Evolutionary conservation across 2,113 vertebrate genomes (phyloP).

Genomic region (Desmodus rotundus): DNA sequence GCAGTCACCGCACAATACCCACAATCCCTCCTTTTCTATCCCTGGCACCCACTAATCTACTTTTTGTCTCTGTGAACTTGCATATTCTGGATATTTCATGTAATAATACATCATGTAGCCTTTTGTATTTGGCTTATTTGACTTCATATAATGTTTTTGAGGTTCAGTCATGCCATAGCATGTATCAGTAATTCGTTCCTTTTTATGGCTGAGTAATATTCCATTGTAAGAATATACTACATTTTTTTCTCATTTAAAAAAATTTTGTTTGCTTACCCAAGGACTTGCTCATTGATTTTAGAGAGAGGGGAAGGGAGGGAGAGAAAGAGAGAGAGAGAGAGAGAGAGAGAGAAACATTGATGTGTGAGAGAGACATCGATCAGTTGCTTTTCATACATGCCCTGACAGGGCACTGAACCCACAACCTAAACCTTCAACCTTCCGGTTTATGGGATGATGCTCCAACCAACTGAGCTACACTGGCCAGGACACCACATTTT

Average conservation of each 20-base stretch:
- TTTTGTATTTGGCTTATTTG: not conserved
- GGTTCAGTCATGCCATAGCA: not conserved
- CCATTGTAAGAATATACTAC: not conserved
- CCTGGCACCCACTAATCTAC: not conserved
- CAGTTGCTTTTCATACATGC: too few species aligned
- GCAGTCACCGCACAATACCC: not conserved
- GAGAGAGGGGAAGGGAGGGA: too few species aligned
- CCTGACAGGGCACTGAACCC: too few species aligned
- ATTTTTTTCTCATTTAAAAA: not conserved
- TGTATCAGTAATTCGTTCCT: not conserved
- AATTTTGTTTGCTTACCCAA: too few species aligned
- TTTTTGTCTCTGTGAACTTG: not conserved
- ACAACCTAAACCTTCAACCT: too few species aligned
- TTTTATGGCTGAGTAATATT: not conserved
- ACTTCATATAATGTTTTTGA: not conserved
- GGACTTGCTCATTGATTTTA: too few species aligned
- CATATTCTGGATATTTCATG: not conserved
- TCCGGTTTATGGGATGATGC: too few species aligned
- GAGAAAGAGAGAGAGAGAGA: too few species aligned
- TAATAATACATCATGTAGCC: not conserved
- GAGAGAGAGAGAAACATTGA: too few species aligned
- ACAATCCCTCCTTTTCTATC: not conserved
- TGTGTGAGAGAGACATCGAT: too few species aligned
- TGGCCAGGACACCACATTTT: too few species aligned
- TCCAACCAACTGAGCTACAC: too few species aligned